phyloP scores from a whole-genome alignment of 2,888 invertebrate species.

The Andricus quercusramuli region DNA sequence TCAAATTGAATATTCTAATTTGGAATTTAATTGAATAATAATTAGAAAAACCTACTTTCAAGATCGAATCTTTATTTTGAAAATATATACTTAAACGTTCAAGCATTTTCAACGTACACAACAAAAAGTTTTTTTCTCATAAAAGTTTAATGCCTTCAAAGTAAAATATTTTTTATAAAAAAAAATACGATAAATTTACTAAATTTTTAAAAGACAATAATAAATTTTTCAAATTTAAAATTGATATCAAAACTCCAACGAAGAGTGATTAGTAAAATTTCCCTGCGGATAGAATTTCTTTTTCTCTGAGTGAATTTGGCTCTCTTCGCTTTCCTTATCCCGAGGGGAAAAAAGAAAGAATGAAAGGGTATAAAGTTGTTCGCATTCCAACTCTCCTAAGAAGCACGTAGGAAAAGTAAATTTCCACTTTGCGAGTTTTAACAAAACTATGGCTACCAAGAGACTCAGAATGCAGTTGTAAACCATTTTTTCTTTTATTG shows the following conservation, averaged over 20 bases:
- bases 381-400: conserved; percentile 14
- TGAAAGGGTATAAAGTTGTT: not conserved
- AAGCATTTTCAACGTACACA: no score
- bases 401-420: conserved; percentile 24
- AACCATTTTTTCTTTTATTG: not conserved
- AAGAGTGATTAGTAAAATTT: not conserved
- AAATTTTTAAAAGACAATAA: not conserved
- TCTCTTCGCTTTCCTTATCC: not conserved
- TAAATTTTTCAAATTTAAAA: not conserved
- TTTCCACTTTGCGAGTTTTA: conserved; percentile 36
- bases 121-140: no score
- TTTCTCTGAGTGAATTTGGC: not conserved
- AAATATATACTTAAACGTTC: no score
- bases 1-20: no score
- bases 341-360: not conserved
- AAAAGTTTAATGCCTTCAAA: no score
- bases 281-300: not conserved
- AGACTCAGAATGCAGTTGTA: conserved; percentile 7
- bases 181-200: not conserved
- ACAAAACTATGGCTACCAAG: conserved; percentile 29
- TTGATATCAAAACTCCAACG: not conserved
- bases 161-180: not conserved
- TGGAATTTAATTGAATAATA: no score
- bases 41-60: no score
- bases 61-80: no score